phyloP scores from a whole-genome alignment of 2,797 vertebrate genomes.

The Arctocebus calabarensis region DNA sequence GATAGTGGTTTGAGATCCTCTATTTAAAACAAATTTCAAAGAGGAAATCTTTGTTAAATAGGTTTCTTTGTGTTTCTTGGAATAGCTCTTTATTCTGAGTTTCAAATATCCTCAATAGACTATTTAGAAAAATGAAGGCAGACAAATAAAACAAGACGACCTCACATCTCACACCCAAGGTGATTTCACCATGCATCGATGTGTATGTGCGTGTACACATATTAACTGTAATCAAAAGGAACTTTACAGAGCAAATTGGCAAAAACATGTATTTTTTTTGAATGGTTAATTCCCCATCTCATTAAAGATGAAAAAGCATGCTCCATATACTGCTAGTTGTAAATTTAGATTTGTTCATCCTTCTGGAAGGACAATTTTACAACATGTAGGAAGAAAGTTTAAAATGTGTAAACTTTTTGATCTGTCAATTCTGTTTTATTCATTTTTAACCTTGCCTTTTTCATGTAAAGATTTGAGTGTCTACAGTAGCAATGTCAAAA shows the following conservation, averaged over 20 bases:
- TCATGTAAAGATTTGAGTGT: not conserved
- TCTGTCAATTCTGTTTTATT: conserved; percentile 6
- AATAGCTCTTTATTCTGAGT: not conserved
- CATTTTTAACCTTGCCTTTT: not conserved
- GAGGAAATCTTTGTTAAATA: not conserved
- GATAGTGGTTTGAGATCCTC: conserved; percentile 30
- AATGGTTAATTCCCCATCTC: not conserved
- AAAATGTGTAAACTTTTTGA: not conserved
- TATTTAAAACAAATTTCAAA: conserved; percentile 49
- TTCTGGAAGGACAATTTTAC: conserved; percentile 24
- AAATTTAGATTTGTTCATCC: not conserved
- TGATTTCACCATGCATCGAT: not conserved
- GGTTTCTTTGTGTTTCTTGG: not conserved
- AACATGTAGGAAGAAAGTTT: not conserved
- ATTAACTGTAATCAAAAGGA: not conserved
- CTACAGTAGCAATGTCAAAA: not conserved
- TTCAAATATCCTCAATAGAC: not conserved
- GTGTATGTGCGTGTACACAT: not conserved
- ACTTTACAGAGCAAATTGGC: not conserved
- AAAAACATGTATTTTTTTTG: not conserved
- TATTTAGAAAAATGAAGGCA: conserved; percentile 1
- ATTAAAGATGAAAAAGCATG: conserved; percentile 48
- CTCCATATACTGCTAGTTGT: not conserved
- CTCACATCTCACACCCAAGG: not conserved
- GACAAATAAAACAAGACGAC: conserved; percentile 4